phyloP scores from a whole-genome alignment of 64 coral and sea anemone genomes.

The Acropora yongei region DNA sequence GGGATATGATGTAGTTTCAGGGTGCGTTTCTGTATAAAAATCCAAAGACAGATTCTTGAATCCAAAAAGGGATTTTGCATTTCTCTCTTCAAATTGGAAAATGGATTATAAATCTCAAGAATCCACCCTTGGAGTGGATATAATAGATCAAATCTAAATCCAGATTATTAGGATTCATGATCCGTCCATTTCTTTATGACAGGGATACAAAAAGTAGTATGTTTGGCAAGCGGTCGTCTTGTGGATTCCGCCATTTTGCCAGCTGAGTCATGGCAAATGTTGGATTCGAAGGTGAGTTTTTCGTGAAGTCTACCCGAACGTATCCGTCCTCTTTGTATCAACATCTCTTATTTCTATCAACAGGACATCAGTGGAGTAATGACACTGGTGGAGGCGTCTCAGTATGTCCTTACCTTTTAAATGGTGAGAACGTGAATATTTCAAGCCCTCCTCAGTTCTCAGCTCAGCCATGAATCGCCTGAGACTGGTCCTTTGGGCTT shows the following conservation, averaged over 20 bases:
- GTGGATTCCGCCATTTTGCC: conserved; percentile 7
- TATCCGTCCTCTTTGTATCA: neutral
- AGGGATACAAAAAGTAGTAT: neutral
- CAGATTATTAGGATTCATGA: neutral
- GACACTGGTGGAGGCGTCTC: neutral
- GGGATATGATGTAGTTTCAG: too few species aligned
- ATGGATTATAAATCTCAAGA: neutral
- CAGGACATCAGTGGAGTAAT: conserved; percentile 9
- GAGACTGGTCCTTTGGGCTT: neutral
- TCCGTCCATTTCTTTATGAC: neutral
- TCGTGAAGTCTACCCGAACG: neutral
- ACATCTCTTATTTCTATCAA: conserved; percentile 12
- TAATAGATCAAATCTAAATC: neutral
- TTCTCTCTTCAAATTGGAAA: neutral
- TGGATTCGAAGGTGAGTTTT: conserved; percentile 19
- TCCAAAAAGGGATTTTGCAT: too few species aligned
- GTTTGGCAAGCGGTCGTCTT: conserved; percentile 18
- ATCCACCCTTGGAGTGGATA: neutral
- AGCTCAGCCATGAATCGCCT: conserved; percentile 16
- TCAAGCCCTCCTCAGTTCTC: conserved; percentile 20
- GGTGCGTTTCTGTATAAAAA: too few species aligned
- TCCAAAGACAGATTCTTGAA: too few species aligned
- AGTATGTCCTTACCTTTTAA: neutral
- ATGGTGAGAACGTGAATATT: conserved; percentile 4
- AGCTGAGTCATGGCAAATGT: neutral